phyloP scores from a whole-genome alignment of 1,140 invertebrate genomes.

The roundworm (Caenorhabditis elegans) region DNA sequence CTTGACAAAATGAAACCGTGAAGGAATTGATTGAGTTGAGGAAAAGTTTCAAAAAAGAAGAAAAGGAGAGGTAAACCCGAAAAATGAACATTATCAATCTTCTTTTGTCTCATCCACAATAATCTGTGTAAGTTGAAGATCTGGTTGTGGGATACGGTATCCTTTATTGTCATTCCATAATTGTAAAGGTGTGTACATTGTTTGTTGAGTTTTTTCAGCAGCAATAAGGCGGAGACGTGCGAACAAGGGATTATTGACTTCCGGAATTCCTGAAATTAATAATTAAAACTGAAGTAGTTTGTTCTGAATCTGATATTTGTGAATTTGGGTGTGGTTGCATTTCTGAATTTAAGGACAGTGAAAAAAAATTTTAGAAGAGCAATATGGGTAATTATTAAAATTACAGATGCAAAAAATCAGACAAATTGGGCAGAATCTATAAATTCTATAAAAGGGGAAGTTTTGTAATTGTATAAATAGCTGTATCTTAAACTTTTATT shows the following conservation, averaged over 20 bases:
- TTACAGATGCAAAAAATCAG: too few relatives aligned
- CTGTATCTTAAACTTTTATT: too few relatives aligned
- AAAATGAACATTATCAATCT: neutral
- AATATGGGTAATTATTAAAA: too few relatives aligned
- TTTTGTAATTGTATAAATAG: too few relatives aligned
- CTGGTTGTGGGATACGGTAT: conserved; percentile 7
- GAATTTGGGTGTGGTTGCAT: too few relatives aligned
- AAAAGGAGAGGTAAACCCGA: neutral
- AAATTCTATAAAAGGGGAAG: too few relatives aligned
- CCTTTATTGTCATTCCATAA: conserved; percentile 42
- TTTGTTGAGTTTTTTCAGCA: conserved; percentile 33
- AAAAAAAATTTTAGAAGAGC: too few relatives aligned
- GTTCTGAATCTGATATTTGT: too few relatives aligned
- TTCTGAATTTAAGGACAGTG: neutral
- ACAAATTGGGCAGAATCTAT: neutral
- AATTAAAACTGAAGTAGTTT: neutral
- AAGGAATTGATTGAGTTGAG: neutral
- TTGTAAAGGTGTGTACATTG: conserved; percentile 49
- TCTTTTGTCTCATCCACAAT: conserved; percentile 14
- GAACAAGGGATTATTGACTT: conserved; percentile 44
- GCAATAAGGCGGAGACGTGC: conserved; percentile 41
- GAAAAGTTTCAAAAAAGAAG: neutral
- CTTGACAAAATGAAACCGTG: neutral
- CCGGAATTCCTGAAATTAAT: conserved; percentile 35
- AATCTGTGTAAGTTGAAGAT: conserved; percentile 3